phyloP scores from a whole-genome alignment of 2,888 invertebrate genomes.

The Aproaerema taeniolella region DNA sequence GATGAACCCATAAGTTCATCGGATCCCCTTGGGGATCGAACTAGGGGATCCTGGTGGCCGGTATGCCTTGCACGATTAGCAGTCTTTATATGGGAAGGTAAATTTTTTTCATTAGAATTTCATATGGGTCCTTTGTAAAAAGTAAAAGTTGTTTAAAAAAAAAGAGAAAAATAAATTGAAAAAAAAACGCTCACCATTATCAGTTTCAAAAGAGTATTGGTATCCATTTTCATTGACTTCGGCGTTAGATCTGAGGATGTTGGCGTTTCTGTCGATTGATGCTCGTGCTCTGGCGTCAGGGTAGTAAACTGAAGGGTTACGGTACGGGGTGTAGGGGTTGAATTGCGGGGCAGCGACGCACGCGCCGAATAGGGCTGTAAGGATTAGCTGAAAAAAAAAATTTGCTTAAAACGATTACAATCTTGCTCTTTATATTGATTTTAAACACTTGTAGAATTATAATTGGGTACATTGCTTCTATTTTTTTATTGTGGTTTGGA shows the following conservation, averaged over 20 bases:
- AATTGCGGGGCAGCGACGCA: constrained; percentile 38
- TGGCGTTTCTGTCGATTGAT: constrained; percentile 48
- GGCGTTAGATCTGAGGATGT: constrained; percentile 50
- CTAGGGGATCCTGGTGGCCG: too few species aligned
- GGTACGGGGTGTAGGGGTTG: constrained; percentile 38
- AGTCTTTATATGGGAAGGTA: too few species aligned
- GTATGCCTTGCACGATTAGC: too few species aligned
- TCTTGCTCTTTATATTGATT: not conserved
- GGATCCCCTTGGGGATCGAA: too few species aligned
- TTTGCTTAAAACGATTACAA: constrained; percentile 14
- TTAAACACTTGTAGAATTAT: too few species aligned
- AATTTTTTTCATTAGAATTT: too few species aligned
- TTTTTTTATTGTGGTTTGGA: too few species aligned
- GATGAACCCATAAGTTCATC: too few species aligned
- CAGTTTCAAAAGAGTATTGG: constrained; percentile 78
- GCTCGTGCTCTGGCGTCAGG: constrained; percentile 43
- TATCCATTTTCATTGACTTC: constrained; percentile 59
- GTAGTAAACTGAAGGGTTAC: constrained; percentile 34
- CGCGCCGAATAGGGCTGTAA: constrained; percentile 46
- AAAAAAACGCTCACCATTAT: constrained; percentile 66
- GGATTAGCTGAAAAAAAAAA: constrained; percentile 55
- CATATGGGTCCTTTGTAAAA: too few species aligned
- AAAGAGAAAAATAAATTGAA: too few species aligned
- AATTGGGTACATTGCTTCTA: too few species aligned
- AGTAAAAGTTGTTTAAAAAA: too few species aligned